Evolutionary conservation across 1,140 invertebrate species (phyloP), one percentile per base, ranked within the genome.

Genomic region (Melanaphis sacchari): DNA sequence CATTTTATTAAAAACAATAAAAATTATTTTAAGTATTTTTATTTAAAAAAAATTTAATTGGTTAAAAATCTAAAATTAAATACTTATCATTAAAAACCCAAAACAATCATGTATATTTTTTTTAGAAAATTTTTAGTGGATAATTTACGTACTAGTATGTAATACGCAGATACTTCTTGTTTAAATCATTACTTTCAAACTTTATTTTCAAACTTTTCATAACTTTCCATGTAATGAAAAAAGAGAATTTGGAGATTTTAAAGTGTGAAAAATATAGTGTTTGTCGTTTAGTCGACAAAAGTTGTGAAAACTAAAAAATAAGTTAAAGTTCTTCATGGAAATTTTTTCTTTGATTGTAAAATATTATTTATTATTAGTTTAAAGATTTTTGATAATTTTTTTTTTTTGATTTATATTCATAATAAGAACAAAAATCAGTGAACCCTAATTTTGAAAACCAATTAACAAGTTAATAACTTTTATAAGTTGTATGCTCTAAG

Each of bases 291-390:
- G 9, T 31, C 9, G n/a, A n/a, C 46, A 46, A 82, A 76, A 15
- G 8, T 91, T 91, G 43, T 31, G 24, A 81, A 76, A 76, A 43
- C 59, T 91, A 59, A 36, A 36, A 49, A 59, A 43, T 22, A 59
- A 66, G 52, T 91, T 66, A 26, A 91, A 66, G 90, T 66, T 54
- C n/a, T 91, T 76, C n/a, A 91, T 41, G 15, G 15, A 91, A 91
- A 91, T 41, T 76, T 41, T 1, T 41, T 21, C 40, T 76, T 76
- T 90, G 22, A 59, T 81, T 91, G 40, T 40, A 41, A 66, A 91
- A 81, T 76, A 81, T 76, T 91, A 91, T 91, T 91, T 91, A 81
- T 91, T 66, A 76, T 66, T 91, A 76, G 31, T 41, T 66, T 43
- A 41, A 43, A 91, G 76, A n/a, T 76, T 81, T 91, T 76, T 66